Base-by-base conservation (phyloP, 2,888 invertebrate genomes). In the Epinotia ramella region DNA sequence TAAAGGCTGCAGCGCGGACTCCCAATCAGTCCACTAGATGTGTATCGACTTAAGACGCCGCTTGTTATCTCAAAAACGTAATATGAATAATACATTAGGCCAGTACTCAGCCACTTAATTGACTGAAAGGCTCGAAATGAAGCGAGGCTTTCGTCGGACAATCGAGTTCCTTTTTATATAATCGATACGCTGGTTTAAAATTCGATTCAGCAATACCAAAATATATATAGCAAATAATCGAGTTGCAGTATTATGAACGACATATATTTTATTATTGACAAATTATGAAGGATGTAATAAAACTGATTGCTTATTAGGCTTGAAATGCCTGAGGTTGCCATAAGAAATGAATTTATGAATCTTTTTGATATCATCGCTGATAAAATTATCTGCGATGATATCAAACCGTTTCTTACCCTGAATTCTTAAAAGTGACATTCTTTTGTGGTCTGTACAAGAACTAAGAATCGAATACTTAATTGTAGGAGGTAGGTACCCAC, bases 11-110 rank as follows among this genome's bases (percentile, higher is more conserved):
- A 81, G 79, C 79, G 82, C 84, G 67, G 81, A 79, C 87, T 88
- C 86, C 90, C 91, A 91, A 93, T 92, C 92, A 91, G 90, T 87
- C 88, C 87, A 83, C 91, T 91, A 93, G 94, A 94, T 94, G 91
- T 90, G 91, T 93, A 94, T 94, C 93, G 91, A 88, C 89, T 91
- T 90, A 88, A 91, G 88, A 88, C 88, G 84, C 86, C 87, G 91
- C 93, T 94, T 93, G 94, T 94, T 94, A 94, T 94, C 94, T 93
- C 91, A 93, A 93, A 93, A 92, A 91, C 92, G 91, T 91, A 91
- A 90, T 93, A 94, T 94, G 94, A 94, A 94, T 94, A 94, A 94
- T 92, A 91, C 94, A 94, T 94, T 87, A 92, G 87, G 85, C 82
- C 87, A 81, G 87, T 86, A 88, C 89, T 89, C 92, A 90, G 93